phyloP scores from a whole-genome alignment of 2,113 vertebrate genomes.

The Natator depressus region DNA sequence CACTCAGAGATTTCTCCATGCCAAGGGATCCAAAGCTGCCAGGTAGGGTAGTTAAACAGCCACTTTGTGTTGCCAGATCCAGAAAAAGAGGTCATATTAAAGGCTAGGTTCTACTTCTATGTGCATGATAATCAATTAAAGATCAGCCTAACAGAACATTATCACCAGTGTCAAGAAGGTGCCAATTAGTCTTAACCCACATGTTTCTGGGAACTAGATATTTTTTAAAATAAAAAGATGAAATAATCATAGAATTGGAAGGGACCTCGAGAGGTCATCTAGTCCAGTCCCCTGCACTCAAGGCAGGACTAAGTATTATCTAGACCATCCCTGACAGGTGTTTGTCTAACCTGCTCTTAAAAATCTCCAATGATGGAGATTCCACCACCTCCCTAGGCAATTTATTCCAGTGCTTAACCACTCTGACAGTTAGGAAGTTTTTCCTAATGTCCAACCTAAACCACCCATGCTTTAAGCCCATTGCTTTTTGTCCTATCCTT shows the following conservation, averaged over 20 bases:
- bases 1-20: not conserved
- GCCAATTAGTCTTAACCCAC: not conserved
- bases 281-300: too few species aligned
- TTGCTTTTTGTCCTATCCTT: too few species aligned
- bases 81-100: not conserved
- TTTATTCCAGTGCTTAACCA: too few species aligned
- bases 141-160: not conserved
- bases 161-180: not conserved
- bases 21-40: not conserved
- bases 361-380: too few species aligned
- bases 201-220: not conserved
- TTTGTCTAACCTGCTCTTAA: too few species aligned
- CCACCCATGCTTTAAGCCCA: too few species aligned
- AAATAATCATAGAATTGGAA: not conserved
- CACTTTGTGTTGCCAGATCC: not conserved
- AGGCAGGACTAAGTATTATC: too few species aligned
- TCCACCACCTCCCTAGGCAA: too few species aligned
- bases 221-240: not conserved
- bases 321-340: too few species aligned
- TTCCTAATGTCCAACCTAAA: too few species aligned
- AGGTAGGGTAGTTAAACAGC: not conserved
- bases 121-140: not conserved
- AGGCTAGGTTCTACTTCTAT: not conserved
- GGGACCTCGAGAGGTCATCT: not conserved
- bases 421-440: too few species aligned